Conservation (phyloP, 92 coral and sea anemone species). For the Heteractis magnifica region DNA sequence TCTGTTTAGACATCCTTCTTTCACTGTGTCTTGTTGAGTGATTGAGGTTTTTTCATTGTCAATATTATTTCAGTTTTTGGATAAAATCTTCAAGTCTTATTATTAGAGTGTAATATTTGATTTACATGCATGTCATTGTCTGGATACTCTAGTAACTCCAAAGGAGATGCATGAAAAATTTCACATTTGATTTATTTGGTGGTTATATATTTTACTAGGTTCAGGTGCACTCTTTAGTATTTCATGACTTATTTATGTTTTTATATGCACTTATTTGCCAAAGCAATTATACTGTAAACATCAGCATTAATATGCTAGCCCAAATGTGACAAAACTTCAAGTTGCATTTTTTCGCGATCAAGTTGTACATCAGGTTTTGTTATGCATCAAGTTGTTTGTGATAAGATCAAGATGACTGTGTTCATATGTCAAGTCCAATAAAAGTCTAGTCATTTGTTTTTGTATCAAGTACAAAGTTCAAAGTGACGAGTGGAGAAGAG, state of each 20-base stretch:
- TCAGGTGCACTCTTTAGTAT: background rate
- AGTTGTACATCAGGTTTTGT: too few species aligned
- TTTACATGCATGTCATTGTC: background rate
- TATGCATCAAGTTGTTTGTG: too few species aligned
- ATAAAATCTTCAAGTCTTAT: conserved; percentile 4
- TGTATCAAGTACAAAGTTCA: too few species aligned
- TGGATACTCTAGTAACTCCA: background rate
- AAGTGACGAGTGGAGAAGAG: too few species aligned
- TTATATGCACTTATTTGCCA: background rate
- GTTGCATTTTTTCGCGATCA: too few species aligned
- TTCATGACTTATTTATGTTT: background rate
- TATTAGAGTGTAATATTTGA: background rate
- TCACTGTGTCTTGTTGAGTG: background rate
- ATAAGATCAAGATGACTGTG: too few species aligned
- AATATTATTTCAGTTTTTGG: background rate
- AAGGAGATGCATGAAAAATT: background rate
- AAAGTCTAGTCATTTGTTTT: too few species aligned
- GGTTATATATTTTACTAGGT: background rate
- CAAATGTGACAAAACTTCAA: too few species aligned
- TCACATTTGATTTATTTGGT: background rate
- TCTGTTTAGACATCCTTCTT: background rate
- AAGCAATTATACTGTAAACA: background rate
- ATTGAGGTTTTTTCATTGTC: conserved; percentile 2
- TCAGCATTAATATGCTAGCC: too few species aligned
- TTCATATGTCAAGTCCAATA: too few species aligned